Percentiles rank a stretch among this genome's conserved stretches.
These are phyloP conservation scores for Palythoa caribaeorum DNA, from an alignment of 92 coral and sea anemone genomes.

Conservation along the genomic window DNA sequence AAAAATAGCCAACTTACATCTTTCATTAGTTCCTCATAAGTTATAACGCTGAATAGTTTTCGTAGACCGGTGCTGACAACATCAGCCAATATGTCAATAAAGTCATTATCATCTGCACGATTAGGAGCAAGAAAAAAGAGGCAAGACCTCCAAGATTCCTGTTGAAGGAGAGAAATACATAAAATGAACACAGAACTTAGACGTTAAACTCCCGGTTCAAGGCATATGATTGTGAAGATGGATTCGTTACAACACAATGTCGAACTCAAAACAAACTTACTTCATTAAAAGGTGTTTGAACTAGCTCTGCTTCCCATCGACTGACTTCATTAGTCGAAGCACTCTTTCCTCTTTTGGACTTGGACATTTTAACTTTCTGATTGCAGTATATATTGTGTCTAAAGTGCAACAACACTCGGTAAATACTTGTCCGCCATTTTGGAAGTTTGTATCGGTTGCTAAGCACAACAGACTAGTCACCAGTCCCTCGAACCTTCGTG, in stretches of 20 bases:
- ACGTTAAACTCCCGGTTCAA: too few species aligned
- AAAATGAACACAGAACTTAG: background rate
- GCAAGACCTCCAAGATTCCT: slow-evolving; percentile 95
- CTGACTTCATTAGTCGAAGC: slow-evolving; percentile 94
- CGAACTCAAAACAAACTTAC: slow-evolving; percentile 50
- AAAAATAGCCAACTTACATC: slow-evolving; percentile 76
- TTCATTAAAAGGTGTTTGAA: slow-evolving; percentile 92
- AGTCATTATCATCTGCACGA: slow-evolving; percentile 79
- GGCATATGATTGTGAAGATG: background rate
- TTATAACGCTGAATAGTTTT: slow-evolving; percentile 91
- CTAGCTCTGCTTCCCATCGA: slow-evolving; percentile 91
- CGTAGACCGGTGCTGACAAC: slow-evolving; percentile 92
- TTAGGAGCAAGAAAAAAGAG: slow-evolving; percentile 87
- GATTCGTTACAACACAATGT: background rate
- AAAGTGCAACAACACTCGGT: background rate
- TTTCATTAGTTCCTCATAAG: slow-evolving; percentile 85
- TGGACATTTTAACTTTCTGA: slow-evolving; percentile 72
- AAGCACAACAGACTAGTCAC: slow-evolving; percentile 70
- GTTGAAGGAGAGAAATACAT: background rate
- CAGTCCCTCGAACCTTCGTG: slow-evolving; percentile 7
- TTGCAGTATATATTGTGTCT: background rate
- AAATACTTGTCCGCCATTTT: slow-evolving; percentile 87
- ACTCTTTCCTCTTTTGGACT: slow-evolving; percentile 96
- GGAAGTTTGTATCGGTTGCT: slow-evolving; percentile 95
- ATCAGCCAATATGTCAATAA: slow-evolving; percentile 84